Evolutionary conservation across 2,888 invertebrate genomes (phyloP).

Genomic region (Cephus runcator): DNA sequence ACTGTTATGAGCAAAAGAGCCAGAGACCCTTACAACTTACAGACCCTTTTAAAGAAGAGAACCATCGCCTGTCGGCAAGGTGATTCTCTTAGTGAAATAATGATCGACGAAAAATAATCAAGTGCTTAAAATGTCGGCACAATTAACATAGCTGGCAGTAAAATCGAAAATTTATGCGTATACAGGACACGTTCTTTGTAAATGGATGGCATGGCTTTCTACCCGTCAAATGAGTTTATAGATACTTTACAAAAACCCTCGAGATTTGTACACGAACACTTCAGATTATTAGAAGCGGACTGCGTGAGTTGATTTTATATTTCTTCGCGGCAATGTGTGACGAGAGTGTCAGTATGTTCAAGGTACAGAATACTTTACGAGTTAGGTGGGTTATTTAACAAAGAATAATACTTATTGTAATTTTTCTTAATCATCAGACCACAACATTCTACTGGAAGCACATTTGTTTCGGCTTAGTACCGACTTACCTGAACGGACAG

Average conservation of each 20-base stretch:
- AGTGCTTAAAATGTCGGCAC: constrained; percentile 10
- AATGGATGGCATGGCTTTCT: neutral
- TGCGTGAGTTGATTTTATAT: neutral
- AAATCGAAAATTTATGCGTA: constrained; percentile 33
- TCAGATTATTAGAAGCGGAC: neutral
- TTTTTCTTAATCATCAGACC: neutral
- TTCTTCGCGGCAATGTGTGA: neutral
- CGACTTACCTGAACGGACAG: constrained; percentile 7
- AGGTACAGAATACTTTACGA: neutral
- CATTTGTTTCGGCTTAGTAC: constrained; percentile 47
- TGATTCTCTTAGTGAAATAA: constrained; percentile 22
- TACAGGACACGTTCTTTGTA: constrained; percentile 14
- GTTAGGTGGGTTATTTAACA: neutral
- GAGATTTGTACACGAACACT: neutral
- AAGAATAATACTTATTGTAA: neutral
- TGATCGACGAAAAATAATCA: constrained; percentile 25
- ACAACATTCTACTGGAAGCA: constrained; percentile 14
- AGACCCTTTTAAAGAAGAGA: neutral
- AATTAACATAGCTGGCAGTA: constrained; percentile 33
- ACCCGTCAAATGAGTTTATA: neutral
- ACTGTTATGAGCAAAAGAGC: neutral
- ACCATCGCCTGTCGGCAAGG: constrained; percentile 11
- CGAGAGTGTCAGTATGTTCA: neutral
- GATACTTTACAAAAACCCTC: neutral
- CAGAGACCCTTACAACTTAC: neutral